These are phyloP conservation scores for Brachyrhaphis roseni DNA, from an alignment of 2,797 vertebrate species.

Conservation along the genomic window DNA sequence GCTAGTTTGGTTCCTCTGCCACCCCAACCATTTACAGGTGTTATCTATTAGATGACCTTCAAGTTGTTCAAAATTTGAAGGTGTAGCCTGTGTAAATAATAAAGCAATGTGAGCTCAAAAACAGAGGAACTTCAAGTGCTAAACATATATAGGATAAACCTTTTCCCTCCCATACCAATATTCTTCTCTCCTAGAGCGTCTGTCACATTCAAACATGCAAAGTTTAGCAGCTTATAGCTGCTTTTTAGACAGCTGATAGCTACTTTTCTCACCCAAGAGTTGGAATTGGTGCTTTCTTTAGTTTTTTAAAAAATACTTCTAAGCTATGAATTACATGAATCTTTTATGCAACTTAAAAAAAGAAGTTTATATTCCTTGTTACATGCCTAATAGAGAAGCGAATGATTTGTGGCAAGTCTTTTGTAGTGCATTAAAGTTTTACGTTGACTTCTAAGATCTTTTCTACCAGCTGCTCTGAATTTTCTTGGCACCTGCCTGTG, in stretches of 20 bases:
- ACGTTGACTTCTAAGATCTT: slow-evolving; percentile 43
- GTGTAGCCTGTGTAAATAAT: neutral
- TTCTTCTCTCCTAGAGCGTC: neutral
- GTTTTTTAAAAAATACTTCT: neutral
- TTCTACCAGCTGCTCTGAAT: slow-evolving; percentile 52
- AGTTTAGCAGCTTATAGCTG: neutral
- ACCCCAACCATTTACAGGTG: neutral
- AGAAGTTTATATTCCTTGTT: neutral
- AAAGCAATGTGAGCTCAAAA: neutral
- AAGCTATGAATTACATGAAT: neutral
- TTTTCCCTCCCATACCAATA: neutral
- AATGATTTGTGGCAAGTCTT: slow-evolving; percentile 42
- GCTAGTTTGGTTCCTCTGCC: neutral
- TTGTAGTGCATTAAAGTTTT: slow-evolving; percentile 54
- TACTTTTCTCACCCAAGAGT: neutral
- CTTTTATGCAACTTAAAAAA: neutral
- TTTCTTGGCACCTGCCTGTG: slow-evolving; percentile 27
- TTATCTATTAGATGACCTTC: neutral
- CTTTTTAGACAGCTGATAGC: neutral
- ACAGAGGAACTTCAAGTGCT: neutral
- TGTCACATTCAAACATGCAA: neutral
- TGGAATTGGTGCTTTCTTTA: neutral
- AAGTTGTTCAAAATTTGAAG: neutral
- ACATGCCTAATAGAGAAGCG: slow-evolving; percentile 25
- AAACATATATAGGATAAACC: neutral